These are phyloP conservation scores for Telmatherina bonti DNA, from an alignment of 2,797 vertebrate genomes.

Conservation along the genomic window DNA sequence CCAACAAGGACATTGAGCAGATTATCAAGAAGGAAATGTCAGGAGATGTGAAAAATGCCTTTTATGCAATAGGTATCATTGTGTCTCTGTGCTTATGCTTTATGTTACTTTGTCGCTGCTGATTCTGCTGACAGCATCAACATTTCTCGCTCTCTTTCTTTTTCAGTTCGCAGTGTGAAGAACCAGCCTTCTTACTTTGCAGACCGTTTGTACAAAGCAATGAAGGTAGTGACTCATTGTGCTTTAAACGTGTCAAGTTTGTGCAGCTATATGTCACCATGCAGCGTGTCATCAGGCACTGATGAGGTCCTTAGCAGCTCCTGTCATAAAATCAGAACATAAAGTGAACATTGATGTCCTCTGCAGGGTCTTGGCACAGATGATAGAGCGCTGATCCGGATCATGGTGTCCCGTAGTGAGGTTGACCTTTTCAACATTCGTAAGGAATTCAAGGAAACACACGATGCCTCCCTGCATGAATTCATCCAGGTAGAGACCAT, in stretches of 20 bases:
- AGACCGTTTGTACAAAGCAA: constrained; percentile 96
- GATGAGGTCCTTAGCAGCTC: neutral
- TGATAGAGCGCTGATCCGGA: constrained; percentile 92
- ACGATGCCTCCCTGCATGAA: constrained; percentile 90
- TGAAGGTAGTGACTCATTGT: constrained; percentile 88
- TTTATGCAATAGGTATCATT: constrained; percentile 91
- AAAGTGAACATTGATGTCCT: constrained; percentile 16
- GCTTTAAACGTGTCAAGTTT: neutral
- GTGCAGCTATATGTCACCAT: neutral
- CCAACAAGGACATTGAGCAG: constrained; percentile 95
- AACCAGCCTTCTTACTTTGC: constrained; percentile 95
- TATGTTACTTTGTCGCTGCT: neutral
- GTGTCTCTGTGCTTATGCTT: neutral
- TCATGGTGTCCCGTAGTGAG: constrained; percentile 95
- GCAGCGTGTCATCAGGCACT: neutral
- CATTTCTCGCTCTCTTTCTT: constrained; percentile 36
- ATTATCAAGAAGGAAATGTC: constrained; percentile 97
- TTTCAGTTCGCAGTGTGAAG: constrained; percentile 93
- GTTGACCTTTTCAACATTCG: constrained; percentile 93
- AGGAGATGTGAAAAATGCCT: constrained; percentile 90
- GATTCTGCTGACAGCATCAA: constrained; percentile 7
- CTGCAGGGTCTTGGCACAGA: constrained; percentile 93
- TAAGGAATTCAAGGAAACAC: constrained; percentile 92
- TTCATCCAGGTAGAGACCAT: constrained; percentile 93
- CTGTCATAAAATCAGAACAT: constrained; percentile 17